Percentiles rank a stretch among this genome's conserved stretches.
These are phyloP conservation scores for Oreochromis grahami DNA, from an alignment of 2,797 vertebrate species.

Conservation along the genomic window DNA sequence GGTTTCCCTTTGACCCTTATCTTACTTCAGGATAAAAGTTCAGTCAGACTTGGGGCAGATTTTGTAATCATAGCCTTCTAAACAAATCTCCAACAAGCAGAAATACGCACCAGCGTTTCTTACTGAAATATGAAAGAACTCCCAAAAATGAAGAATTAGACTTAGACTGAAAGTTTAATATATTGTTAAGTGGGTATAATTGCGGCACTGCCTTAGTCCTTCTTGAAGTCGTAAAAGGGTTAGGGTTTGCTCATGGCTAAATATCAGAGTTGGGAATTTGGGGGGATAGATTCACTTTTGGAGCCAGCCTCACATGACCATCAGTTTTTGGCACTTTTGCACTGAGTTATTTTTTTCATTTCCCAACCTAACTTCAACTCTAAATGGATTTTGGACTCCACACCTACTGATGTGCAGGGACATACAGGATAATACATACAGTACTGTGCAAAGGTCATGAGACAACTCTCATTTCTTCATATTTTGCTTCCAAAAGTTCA, in stretches of 20 bases:
- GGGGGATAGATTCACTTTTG: not conserved
- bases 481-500: not conserved
- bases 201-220: not conserved
- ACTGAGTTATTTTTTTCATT: not conserved
- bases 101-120: not conserved
- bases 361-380: not conserved
- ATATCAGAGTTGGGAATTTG: not conserved
- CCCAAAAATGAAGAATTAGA: not conserved
- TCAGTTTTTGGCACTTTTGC: not conserved
- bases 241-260: not conserved
- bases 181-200: not conserved
- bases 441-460: not conserved
- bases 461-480: not conserved
- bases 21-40: not conserved
- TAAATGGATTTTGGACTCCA: not conserved
- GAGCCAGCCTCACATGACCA: not conserved
- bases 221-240: not conserved
- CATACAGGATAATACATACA: not conserved
- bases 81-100: not conserved
- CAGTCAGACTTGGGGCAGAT: not conserved
- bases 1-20: slow-evolving; percentile 34
- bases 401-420: not conserved
- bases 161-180: not conserved
- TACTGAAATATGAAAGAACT: not conserved
- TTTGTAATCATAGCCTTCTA: not conserved